These are phyloP conservation scores for Eustalomyia histrio DNA, from an alignment of 2,888 invertebrate species.

Conservation along the genomic window DNA sequence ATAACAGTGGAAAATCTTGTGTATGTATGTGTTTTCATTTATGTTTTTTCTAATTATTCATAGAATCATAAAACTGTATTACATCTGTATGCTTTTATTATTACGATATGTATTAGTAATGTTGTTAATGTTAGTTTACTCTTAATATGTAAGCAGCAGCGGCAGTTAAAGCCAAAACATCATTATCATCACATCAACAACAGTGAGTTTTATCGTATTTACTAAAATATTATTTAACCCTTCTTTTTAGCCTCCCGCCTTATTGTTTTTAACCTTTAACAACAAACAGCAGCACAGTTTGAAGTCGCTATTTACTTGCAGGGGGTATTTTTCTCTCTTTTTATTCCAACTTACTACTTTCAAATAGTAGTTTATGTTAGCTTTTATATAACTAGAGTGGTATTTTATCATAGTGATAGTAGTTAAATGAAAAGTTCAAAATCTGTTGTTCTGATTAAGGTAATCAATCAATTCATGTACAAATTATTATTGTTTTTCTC, in stretches of 20 bases:
- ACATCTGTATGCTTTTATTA: background rate
- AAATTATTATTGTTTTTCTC: background rate
- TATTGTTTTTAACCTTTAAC: background rate
- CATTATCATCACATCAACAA: background rate
- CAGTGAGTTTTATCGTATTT: slow-evolving; percentile 22
- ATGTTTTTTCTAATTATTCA: slow-evolving; percentile 46
- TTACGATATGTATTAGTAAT: background rate
- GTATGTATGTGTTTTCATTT: background rate
- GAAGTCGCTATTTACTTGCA: slow-evolving; percentile 18
- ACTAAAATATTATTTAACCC: slow-evolving; percentile 20
- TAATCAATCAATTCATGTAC: background rate
- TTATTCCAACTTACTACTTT: slow-evolving; percentile 2
- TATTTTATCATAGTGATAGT: background rate
- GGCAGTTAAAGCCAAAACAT: slow-evolving; percentile 1
- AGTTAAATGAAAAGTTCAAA: background rate
- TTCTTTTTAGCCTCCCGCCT: background rate
- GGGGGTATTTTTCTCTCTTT: slow-evolving; percentile 16
- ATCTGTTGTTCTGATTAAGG: background rate
- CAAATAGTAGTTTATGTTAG: background rate
- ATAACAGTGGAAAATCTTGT: slow-evolving; percentile 1
- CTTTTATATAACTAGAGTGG: background rate
- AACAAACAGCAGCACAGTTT: slow-evolving; percentile 31
- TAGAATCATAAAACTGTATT: slow-evolving; percentile 38
- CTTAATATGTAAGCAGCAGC: background rate
- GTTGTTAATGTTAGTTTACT: background rate